Evolutionary conservation across 1,140 invertebrate genomes (phyloP), one percentile per base, ranked within the genome.

Genomic region (Akabosia matsudoensis): DNA sequence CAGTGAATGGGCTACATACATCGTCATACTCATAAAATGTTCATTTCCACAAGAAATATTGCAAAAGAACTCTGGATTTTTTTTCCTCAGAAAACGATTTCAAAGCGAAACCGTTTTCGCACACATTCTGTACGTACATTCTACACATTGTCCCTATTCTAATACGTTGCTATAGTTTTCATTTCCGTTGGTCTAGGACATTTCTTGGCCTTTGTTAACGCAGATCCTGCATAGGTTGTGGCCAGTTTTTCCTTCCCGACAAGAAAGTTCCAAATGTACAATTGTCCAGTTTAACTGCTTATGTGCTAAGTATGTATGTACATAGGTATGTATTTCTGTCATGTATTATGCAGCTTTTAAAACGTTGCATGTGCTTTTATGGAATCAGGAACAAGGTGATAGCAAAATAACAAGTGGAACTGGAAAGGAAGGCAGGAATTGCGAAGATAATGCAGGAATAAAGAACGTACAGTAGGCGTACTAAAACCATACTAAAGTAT

Each of bases 11-110:
- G 10, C 54, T 56, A 56, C 3, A 56, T 22, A 22, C n/a, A 22
- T 56, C 61, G 24, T 67, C 61, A 67, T 30, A 67, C 30, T 67
- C 22, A 67, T 67, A 67, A 67, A 67, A 67, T 67, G 61, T 31
- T 31, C 61, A 28, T 67, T 67, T 67, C 31, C 7, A 67, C 13
- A 22, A 67, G 24, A 31, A 31, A 67, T 14, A 67, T 10, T 28
- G 61, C 61, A 30, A 30, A 67, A 28, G 31, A 67, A 30, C 61
- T 30, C 61, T 61, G 4, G 16, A 61, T 61, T 61, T 61, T 61
- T 61, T n/a, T n/a, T n/a, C n/a, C 7, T 67, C 61, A 31, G 28
- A 67, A 67, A 67, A 67, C 31, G 61, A 30, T 30, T 3, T n/a
- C 13, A 67, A 4, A 67, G 61, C 24, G 61, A 67, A 7, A 67